Base-by-base conservation (phyloP, 2,113 vertebrate species). In the Macrotus californicus region DNA sequence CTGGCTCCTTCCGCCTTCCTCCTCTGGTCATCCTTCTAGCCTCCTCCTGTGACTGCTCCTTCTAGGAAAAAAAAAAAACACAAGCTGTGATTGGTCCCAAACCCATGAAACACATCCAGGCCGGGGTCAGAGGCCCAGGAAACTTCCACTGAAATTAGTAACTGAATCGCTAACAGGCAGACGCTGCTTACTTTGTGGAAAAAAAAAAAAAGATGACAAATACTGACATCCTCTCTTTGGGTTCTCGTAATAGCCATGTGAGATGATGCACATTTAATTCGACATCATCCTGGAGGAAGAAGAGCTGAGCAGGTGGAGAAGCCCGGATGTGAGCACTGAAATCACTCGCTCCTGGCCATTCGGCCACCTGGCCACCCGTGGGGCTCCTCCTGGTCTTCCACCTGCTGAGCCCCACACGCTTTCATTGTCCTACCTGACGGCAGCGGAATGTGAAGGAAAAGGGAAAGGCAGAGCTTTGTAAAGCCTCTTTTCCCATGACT, bases 331-430 rank as follows among this genome's bases (percentile, higher is more conserved):
- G 13, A 56, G 24, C 13, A 5, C 7, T 1, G 24, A 15, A 48
- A 5, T 67, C 31, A 10, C 26, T 50, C 13, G 7, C 48, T 36
- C 8, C 7, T 14, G 4, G 4, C 21, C 19, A 0, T 31, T 36
- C 1, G 1, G 70, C n/a, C 19, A 0, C 29, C 22, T 0, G 1
- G 64, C n/a, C 50, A 7, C n/a, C 6, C 9, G 1, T 29, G 6
- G 14, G 9, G 10, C 24, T 59, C 29, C 7, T 84, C 21, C 29
- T 1, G 24, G 52, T 52, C 66, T 19, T 75, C 29, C 14, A 3
- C 5, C 6, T 1, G 21, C 48, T 5, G 39, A 41, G 67, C n/a
- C 21, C 9, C 15, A 0, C 5, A 1, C 8, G 7, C 22, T 29
- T 46, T n/a, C 2, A 2, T 56, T 7, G 1, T 9, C 59, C n/a